Evolutionary conservation across 2,888 invertebrate species (phyloP).

Genomic region (Odontothrips loti): DNA sequence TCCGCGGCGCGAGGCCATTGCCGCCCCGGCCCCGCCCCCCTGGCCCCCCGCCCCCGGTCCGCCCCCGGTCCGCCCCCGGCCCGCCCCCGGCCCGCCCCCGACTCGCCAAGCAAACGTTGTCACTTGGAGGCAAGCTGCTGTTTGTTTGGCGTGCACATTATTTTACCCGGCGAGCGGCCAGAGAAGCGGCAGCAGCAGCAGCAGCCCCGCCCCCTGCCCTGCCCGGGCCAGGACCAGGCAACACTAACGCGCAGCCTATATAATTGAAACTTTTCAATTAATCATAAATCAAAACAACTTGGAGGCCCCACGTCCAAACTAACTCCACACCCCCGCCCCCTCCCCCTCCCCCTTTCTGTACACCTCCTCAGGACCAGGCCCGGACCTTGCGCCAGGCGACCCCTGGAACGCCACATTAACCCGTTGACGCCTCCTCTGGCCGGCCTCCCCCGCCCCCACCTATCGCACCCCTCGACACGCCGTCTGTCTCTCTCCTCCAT

Average conservation of each 20-base stretch:
- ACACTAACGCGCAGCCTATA: constrained; percentile 23
- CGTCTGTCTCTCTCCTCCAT: background rate
- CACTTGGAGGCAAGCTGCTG: background rate
- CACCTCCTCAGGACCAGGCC: too few species aligned
- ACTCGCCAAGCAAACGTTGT: background rate
- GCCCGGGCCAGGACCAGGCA: background rate
- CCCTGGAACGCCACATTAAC: constrained; percentile 10
- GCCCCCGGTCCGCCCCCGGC: too few species aligned
- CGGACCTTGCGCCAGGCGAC: background rate
- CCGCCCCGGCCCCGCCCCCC: background rate
- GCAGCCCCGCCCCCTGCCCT: background rate
- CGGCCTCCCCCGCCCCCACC: background rate
- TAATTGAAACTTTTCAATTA: constrained; percentile 27
- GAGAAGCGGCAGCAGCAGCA: too few species aligned
- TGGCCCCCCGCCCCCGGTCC: background rate
- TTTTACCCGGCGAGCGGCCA: background rate
- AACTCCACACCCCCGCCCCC: background rate
- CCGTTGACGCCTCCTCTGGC: background rate
- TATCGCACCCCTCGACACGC: background rate
- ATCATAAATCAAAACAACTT: constrained; percentile 25
- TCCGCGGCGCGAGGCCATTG: background rate
- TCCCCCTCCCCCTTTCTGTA: too few species aligned
- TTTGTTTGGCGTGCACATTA: background rate
- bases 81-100: background rate
- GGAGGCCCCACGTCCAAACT: background rate